A percentile compares a stretch with the other conserved stretches of the same genome.
phyloP scores from a whole-genome alignment of 2,888 invertebrate species.

The Nudaria mundana region DNA sequence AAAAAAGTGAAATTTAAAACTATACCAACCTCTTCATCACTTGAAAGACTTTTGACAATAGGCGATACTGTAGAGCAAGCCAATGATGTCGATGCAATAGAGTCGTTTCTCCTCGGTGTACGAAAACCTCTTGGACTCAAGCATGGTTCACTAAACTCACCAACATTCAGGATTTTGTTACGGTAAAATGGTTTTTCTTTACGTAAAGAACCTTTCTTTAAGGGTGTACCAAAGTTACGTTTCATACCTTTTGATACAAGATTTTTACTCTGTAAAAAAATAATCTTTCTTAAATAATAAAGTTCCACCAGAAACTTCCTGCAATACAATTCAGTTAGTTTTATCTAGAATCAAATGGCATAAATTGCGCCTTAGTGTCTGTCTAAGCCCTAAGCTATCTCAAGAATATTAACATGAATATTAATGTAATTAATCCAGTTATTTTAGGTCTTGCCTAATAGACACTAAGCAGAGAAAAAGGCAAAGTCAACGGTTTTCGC shows the following conservation, averaged over 20 bases:
- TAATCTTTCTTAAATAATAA: not conserved
- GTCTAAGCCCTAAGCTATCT: too few relatives aligned
- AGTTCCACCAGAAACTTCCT: not conserved
- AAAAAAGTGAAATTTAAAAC: not conserved
- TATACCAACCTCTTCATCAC: slow-evolving; percentile 62
- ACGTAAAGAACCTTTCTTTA: slow-evolving; percentile 38
- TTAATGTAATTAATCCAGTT: too few relatives aligned
- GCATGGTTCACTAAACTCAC: slow-evolving; percentile 64
- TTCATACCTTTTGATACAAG: slow-evolving; percentile 62
- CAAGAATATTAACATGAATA: too few relatives aligned
- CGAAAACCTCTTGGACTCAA: slow-evolving; percentile 66
- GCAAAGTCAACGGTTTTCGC: too few relatives aligned
- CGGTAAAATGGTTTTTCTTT: slow-evolving; percentile 51
- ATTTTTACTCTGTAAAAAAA: slow-evolving; percentile 49
- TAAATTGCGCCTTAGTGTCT: too few relatives aligned
- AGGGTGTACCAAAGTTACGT: slow-evolving; percentile 68
- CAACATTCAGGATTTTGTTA: slow-evolving; percentile 66
- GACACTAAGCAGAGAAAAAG: too few relatives aligned
- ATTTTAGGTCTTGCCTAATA: too few relatives aligned
- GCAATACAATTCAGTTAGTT: not conserved
- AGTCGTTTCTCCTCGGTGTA: slow-evolving; percentile 53
- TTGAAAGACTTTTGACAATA: slow-evolving; percentile 55
- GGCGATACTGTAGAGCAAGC: slow-evolving; percentile 65
- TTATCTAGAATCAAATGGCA: too few relatives aligned
- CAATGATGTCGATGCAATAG: slow-evolving; percentile 54